A percentile compares a stretch with the other conserved stretches of the same genome.
Conservation (phyloP, 2,888 invertebrate genomes). For the Thera obeliscata region DNA sequence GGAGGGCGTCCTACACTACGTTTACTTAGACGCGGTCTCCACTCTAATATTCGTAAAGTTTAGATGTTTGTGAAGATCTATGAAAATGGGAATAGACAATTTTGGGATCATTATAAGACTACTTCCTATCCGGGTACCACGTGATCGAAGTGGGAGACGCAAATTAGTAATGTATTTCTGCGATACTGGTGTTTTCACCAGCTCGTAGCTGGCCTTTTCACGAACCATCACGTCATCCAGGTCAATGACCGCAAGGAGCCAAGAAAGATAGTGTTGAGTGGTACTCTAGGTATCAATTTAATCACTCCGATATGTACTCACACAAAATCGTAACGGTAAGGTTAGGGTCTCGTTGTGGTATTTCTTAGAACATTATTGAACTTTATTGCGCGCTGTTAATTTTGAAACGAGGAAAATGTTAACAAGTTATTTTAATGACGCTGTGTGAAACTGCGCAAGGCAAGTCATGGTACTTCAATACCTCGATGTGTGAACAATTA, state of each 20-base stretch:
- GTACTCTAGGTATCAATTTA: neutral
- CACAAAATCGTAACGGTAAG: constrained; percentile 2
- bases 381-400: constrained; percentile 20
- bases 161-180: no score
- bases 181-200: no score
- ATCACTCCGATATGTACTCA: constrained; percentile 7
- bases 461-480: constrained; percentile 18
- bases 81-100: no score
- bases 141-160: no score
- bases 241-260: neutral
- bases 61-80: no score
- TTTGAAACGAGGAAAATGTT: constrained; percentile 30
- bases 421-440: constrained; percentile 22
- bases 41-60: no score
- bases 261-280: neutral
- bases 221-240: neutral
- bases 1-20: no score
- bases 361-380: constrained; percentile 28
- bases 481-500: constrained; percentile 9
- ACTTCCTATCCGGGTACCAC: no score
- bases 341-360: constrained; percentile 14
- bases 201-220: no score
- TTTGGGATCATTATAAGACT: no score
- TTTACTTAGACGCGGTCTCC: no score
- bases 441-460: constrained; percentile 17